phyloP scores from a whole-genome alignment of 2,797 vertebrate genomes.

The Enoplosus armatus region DNA sequence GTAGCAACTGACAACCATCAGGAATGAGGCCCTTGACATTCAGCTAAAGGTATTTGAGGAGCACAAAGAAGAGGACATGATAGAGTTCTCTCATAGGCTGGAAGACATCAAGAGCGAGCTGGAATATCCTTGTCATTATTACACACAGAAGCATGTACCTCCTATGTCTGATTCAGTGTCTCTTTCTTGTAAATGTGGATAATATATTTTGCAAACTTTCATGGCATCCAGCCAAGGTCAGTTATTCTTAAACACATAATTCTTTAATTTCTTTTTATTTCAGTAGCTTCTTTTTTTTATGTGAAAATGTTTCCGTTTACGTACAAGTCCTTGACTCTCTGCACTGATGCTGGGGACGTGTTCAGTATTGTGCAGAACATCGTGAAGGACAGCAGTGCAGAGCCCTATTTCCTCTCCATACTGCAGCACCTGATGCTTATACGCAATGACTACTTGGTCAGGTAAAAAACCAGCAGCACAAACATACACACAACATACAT shows the following conservation, averaged over 20 bases:
- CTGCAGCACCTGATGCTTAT: constrained; percentile 96
- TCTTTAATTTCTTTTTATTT: constrained; percentile 6
- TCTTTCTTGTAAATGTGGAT: constrained; percentile 17
- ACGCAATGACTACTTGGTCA: constrained; percentile 93
- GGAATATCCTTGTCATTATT: constrained; percentile 94
- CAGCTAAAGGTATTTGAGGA: constrained; percentile 98
- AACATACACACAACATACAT: background rate
- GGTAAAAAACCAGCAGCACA: constrained; percentile 84
- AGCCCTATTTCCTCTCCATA: constrained; percentile 95
- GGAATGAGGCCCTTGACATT: constrained; percentile 96
- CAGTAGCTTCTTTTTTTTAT: constrained; percentile 25
- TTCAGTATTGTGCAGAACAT: constrained; percentile 91
- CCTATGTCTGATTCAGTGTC: constrained; percentile 8
- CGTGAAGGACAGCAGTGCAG: constrained; percentile 92
- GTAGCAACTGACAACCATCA: constrained; percentile 88
- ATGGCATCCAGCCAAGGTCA: constrained; percentile 2
- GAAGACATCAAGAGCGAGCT: constrained; percentile 95
- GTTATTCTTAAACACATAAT: background rate
- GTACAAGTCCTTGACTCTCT: constrained; percentile 86
- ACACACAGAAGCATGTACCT: constrained; percentile 8
- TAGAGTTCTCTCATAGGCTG: constrained; percentile 95
- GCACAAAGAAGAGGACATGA: constrained; percentile 97
- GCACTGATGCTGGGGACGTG: constrained; percentile 94
- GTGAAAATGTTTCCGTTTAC: constrained; percentile 38
- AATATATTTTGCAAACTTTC: constrained; percentile 11